Evolutionary conservation across 2,888 invertebrate species (phyloP).

Genomic region (Drosophila prolongata): DNA sequence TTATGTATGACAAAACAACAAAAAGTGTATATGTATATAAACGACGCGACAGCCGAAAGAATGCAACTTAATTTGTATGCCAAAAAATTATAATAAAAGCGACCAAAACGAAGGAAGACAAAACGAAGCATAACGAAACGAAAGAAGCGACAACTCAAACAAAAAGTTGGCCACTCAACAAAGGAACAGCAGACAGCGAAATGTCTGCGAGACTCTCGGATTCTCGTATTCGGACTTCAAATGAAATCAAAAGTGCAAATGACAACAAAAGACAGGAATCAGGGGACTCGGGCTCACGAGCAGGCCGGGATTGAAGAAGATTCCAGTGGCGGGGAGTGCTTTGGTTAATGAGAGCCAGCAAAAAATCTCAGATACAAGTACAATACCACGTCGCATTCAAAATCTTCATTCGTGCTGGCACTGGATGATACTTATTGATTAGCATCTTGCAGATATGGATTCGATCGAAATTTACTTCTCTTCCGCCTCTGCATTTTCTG

Average conservation of each 20-base stretch:
- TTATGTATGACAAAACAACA: slow-evolving; percentile 34
- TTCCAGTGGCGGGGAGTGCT: slow-evolving; percentile 6
- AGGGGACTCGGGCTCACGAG: slow-evolving; percentile 45
- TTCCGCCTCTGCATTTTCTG: too few species aligned
- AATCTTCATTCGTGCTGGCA: slow-evolving; percentile 13
- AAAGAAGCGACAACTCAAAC: slow-evolving; percentile 53
- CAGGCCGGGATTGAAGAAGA: slow-evolving; percentile 11
- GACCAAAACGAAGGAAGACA: slow-evolving; percentile 35
- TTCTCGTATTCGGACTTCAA: slow-evolving; percentile 62
- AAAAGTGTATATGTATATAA: slow-evolving; percentile 19
- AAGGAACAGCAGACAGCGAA: slow-evolving; percentile 44
- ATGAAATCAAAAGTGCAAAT: slow-evolving; percentile 80
- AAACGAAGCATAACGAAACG: slow-evolving; percentile 37
- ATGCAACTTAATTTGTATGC: slow-evolving; percentile 70
- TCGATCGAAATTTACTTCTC: slow-evolving; percentile 6
- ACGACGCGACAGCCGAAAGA: slow-evolving; percentile 40
- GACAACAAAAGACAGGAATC: slow-evolving; percentile 68
- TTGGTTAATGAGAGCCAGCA: slow-evolving; percentile 28
- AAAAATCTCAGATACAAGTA: slow-evolving; percentile 18
- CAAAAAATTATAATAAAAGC: slow-evolving; percentile 54
- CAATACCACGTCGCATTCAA: slow-evolving; percentile 18
- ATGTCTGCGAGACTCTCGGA: slow-evolving; percentile 38
- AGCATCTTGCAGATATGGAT: slow-evolving; percentile 15
- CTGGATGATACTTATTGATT: slow-evolving; percentile 31
- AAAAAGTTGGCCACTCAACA: slow-evolving; percentile 38